Conservation (phyloP, 2,113 vertebrate genomes). For the Neoarius graeffei region DNA sequence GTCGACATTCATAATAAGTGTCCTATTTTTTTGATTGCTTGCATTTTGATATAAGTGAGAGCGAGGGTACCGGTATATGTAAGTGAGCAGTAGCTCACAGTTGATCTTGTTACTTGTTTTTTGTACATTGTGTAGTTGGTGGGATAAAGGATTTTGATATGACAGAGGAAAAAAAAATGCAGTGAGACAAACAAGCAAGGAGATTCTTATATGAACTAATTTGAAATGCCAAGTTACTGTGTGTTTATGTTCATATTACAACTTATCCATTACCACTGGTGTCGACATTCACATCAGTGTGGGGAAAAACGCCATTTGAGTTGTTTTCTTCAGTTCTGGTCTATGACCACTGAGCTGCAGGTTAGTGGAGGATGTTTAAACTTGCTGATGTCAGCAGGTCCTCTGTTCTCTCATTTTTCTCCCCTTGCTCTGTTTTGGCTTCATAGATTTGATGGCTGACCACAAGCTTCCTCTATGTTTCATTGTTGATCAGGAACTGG, state of each 20-base stretch:
- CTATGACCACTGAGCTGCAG: conserved; percentile 38
- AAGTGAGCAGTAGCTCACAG: too few relatives aligned
- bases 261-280: conserved; percentile 11
- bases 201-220: background rate
- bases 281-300: conserved; percentile 7
- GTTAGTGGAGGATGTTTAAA: conserved; percentile 31
- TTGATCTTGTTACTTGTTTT: too few relatives aligned
- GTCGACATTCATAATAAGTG: too few relatives aligned
- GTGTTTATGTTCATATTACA: background rate
- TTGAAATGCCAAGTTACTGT: background rate
- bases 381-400: conserved; percentile 58
- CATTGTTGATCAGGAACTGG: conserved; percentile 38
- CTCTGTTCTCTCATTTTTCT: conserved; percentile 41
- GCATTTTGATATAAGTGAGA: too few relatives aligned
- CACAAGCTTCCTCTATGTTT: conserved; percentile 41
- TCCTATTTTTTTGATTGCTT: too few relatives aligned
- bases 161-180: background rate
- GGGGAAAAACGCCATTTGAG: background rate
- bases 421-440: conserved; percentile 2
- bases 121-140: background rate
- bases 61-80: too few relatives aligned
- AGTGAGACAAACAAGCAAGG: background rate
- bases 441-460: conserved; percentile 34
- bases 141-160: background rate
- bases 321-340: conserved; percentile 42